Percentiles rank a stretch among this genome's conserved stretches.
These are phyloP conservation scores for Ranitomeya variabilis DNA, from an alignment of 2,113 vertebrate species.

Conservation along the genomic window DNA sequence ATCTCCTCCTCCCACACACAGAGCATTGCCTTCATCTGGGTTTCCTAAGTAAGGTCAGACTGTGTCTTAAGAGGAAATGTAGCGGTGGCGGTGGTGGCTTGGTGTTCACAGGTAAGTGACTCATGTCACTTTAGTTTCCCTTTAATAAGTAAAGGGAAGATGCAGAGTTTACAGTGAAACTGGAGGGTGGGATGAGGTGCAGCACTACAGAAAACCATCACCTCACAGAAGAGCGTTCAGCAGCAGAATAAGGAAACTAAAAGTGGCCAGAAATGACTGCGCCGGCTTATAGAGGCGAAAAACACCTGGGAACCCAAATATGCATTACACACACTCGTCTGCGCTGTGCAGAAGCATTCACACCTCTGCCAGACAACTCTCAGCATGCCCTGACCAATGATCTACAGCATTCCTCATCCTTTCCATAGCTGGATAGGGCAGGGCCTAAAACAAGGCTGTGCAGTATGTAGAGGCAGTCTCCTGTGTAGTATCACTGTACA, in stretches of 20 bases:
- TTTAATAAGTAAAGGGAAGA: not conserved
- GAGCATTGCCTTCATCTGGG: not conserved
- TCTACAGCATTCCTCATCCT: too few relatives aligned
- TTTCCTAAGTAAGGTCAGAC: not conserved
- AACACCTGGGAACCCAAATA: not conserved
- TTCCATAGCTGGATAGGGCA: too few relatives aligned
- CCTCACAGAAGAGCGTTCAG: conserved; percentile 12
- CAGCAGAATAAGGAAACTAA: not conserved
- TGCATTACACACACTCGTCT: not conserved
- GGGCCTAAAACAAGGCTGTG: too few relatives aligned
- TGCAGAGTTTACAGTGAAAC: conserved; percentile 4
- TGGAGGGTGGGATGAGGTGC: conserved; percentile 2
- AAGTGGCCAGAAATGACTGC: not conserved
- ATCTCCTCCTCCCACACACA: not conserved
- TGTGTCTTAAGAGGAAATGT: not conserved
- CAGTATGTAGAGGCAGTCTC: too few relatives aligned
- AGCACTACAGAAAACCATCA: not conserved
- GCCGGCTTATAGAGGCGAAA: not conserved
- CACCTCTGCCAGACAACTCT: not conserved
- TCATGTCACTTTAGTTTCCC: not conserved
- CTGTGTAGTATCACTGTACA: too few relatives aligned
- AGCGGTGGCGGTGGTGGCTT: not conserved
- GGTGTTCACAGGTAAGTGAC: not conserved
- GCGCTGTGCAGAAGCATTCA: not conserved
- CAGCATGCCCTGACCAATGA: not conserved